Conservation (phyloP, 2,888 invertebrate species). For the Phalera bucephala region DNA sequence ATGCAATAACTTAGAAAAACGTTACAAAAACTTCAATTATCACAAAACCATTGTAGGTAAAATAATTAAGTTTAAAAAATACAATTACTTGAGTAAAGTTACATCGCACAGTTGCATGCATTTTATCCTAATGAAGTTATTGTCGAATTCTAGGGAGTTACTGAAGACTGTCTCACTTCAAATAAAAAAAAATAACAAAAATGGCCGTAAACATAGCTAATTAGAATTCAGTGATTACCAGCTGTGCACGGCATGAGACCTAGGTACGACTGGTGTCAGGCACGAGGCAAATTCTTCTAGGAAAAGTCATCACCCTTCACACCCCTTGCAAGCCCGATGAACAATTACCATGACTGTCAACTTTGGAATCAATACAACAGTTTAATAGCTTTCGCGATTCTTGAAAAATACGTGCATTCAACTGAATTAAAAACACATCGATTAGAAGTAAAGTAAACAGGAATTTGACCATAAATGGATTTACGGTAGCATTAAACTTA, state of each 20-base stretch:
- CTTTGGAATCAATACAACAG: slow-evolving; percentile 10
- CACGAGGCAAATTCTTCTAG: slow-evolving; percentile 49
- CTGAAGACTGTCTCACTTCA: background rate
- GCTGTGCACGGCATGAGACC: slow-evolving; percentile 41
- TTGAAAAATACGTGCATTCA: background rate
- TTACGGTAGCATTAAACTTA: no score
- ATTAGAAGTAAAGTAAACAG: no score
- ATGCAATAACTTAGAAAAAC: no score
- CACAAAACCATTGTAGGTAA: no score
- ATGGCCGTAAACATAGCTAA: slow-evolving; percentile 29
- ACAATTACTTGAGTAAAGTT: no score
- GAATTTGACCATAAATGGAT: no score
- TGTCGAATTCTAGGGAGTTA: no score
- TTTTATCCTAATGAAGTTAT: no score
- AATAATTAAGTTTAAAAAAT: no score
- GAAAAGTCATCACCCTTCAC: slow-evolving; percentile 40
- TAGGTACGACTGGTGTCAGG: slow-evolving; percentile 60
- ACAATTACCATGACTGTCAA: slow-evolving; percentile 23
- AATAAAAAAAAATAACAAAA: slow-evolving; percentile 9
- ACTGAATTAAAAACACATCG: no score
- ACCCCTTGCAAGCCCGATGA: slow-evolving; percentile 17
- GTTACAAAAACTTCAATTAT: no score
- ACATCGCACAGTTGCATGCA: no score
- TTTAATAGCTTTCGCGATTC: background rate
- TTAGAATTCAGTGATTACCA: slow-evolving; percentile 53